A percentile compares a stretch with the other conserved stretches of the same genome.
Evolutionary conservation across 2,113 vertebrate genomes (phyloP).

Genomic region (Cardinalis cardinalis): DNA sequence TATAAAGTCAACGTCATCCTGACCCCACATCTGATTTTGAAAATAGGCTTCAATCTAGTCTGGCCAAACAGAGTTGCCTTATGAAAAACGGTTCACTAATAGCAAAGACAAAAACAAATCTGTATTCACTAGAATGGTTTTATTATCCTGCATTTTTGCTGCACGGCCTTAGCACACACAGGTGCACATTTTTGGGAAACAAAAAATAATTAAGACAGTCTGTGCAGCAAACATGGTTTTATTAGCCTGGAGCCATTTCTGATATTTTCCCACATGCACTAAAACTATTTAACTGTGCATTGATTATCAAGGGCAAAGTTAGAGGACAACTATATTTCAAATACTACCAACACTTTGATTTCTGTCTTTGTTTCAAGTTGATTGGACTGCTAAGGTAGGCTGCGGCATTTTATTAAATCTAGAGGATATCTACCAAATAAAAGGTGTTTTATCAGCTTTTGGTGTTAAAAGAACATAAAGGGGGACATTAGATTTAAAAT

Average conservation of each 20-base stretch:
- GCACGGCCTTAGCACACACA: background rate
- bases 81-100: background rate
- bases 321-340: background rate
- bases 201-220: background rate
- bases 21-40: background rate
- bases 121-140: background rate
- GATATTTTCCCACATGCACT: background rate
- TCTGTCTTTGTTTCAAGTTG: background rate
- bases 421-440: background rate
- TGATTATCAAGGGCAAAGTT: background rate
- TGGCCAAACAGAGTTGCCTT: background rate
- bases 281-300: background rate
- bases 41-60: background rate
- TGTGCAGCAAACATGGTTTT: background rate
- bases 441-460: background rate
- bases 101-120: background rate
- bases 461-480: background rate
- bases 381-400: background rate
- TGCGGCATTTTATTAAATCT: background rate
- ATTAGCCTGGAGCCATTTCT: background rate
- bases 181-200: background rate
- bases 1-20: background rate
- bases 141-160: background rate
- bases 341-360: background rate
- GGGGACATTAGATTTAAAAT: background rate